Percentiles rank a stretch among this genome's conserved stretches.
phyloP scores from a whole-genome alignment of 2,888 invertebrate genomes.

The Nemotelus nigrinus region DNA sequence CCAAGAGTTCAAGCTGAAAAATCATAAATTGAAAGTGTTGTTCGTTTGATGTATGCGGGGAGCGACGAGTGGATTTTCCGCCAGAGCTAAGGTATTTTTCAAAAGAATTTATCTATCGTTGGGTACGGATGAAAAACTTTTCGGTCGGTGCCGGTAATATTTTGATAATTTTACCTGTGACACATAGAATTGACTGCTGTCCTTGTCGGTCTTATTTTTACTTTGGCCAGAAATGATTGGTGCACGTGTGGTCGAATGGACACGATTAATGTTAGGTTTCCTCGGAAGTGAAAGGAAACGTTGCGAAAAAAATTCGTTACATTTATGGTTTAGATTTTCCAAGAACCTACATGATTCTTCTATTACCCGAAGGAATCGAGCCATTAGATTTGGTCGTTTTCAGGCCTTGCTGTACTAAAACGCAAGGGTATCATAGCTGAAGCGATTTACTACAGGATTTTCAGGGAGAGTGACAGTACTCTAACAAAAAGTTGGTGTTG shows the following conservation, averaged over 20 bases:
- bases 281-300: background rate
- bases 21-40: slow-evolving; percentile 40
- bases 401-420: slow-evolving; percentile 23
- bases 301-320: slow-evolving; percentile 15
- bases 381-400: slow-evolving; percentile 32
- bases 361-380: slow-evolving; percentile 36
- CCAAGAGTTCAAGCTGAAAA: background rate
- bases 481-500: too few relatives aligned
- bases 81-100: background rate
- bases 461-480: too few relatives aligned
- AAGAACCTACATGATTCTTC: slow-evolving; percentile 34
- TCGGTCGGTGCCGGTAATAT: slow-evolving; percentile 19
- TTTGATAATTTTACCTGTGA: slow-evolving; percentile 39
- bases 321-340: slow-evolving; percentile 35
- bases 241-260: background rate
- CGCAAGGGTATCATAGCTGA: slow-evolving; percentile 8
- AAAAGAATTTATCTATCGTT: background rate
- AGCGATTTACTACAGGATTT: slow-evolving; percentile 12
- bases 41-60: slow-evolving; percentile 24
- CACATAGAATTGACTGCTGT: slow-evolving; percentile 27
- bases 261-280: background rate
- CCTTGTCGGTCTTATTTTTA: background rate
- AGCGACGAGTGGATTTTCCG: slow-evolving; percentile 9
- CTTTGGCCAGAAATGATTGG: background rate
- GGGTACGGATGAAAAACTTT: slow-evolving; percentile 13